A percentile compares a stretch with the other conserved stretches of the same genome.
Evolutionary conservation across 2,888 invertebrate genomes (phyloP).

Genomic region (Tipula unca): DNA sequence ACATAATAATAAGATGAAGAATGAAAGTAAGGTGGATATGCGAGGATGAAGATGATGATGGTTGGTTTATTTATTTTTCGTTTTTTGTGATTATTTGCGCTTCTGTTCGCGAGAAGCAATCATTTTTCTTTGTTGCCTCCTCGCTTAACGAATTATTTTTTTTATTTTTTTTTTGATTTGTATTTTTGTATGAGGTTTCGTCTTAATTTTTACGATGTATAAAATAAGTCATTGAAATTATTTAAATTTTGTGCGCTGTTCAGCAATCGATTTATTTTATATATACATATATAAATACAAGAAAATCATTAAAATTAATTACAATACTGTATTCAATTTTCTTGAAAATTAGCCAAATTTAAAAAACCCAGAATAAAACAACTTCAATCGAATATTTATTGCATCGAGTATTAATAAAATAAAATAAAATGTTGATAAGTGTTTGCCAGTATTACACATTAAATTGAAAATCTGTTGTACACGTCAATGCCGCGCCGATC

Average conservation of each 20-base stretch:
- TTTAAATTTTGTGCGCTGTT: neutral
- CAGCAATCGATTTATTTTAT: neutral
- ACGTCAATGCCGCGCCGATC: neutral
- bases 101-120: neutral
- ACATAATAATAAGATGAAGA: neutral
- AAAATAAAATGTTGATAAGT: neutral
- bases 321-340: neutral
- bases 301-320: neutral
- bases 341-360: neutral
- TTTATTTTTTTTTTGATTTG: no score
- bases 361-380: neutral
- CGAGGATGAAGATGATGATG: neutral
- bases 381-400: neutral
- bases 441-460: conserved; percentile 14
- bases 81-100: neutral
- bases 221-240: neutral
- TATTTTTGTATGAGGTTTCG: neutral
- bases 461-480: neutral
- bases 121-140: neutral
- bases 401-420: neutral
- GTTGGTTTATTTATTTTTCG: neutral
- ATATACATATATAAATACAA: neutral
- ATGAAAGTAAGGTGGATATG: neutral
- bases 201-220: neutral
- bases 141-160: neutral